Base-by-base conservation (phyloP, 1,140 invertebrate species). In the Calephelis virginiensis region DNA sequence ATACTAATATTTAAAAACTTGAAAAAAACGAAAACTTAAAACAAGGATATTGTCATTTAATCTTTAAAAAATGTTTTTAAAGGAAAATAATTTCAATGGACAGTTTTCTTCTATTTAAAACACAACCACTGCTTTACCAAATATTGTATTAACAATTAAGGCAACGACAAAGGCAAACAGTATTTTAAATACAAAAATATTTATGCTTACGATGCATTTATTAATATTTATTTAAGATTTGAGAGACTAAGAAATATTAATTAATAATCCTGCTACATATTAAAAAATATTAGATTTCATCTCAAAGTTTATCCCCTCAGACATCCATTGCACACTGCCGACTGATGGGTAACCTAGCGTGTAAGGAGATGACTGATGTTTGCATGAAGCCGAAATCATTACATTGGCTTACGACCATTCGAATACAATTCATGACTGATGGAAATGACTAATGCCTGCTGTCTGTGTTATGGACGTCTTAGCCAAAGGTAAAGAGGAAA, bases 131-230 rank as follows among this genome's bases (percentile, higher is more conserved):
- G 56, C 63, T 50, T 43, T 17, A 56, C 63, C 53, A 64, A 50
- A 56, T 43, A 64, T 56, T 61, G 63, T 14, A 46, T 61, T 49
- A 45, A 53, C 12, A 70, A 63, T 68, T 75, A 77, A 77, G 73
- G 77, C 75, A 79, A 72, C 76, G 73, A 78, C 73, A 70, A 75
- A 79, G 77, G 77, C 77, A 56, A 56, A 56, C 28, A 70, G 73
- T 73, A 66, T 66, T 43, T 43, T 67, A 63, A 64, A 74, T 78
- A 76, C 53, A 76, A 74, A 78, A 78, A 78, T 78, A 76, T 76
- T 74, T 67, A 74, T 68, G 67, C 65, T 38, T 70, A 63, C 61
- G 53, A 61, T 50, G 47, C 40, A n/a, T 49, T 14, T 38, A 13
- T 61, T 43, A 13, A 45, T 61, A n/a, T 61, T 13, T 14, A 45